These are phyloP conservation scores for Drosophila auraria DNA, from an alignment of 1,140 invertebrate species.

Conservation along the genomic window DNA sequence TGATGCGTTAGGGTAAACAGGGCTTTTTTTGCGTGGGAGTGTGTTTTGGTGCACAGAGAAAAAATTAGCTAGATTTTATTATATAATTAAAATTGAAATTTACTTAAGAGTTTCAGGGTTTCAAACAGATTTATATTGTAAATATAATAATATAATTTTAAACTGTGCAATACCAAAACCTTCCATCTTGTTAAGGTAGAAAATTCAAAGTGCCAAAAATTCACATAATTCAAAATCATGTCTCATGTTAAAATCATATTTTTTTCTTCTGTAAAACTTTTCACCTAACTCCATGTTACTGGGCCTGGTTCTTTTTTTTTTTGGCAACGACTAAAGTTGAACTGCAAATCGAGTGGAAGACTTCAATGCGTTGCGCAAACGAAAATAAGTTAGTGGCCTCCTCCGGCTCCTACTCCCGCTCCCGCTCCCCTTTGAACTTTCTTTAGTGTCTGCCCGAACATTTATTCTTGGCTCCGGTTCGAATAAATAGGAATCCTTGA, in stretches of 20 bases:
- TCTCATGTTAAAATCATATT: neutral
- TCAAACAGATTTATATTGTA: no score
- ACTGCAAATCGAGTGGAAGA: constrained; percentile 79
- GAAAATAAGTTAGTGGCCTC: constrained; percentile 65
- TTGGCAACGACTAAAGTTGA: constrained; percentile 56
- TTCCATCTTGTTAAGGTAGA: fast-evolving
- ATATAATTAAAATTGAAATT: neutral
- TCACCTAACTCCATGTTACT: constrained; percentile 29
- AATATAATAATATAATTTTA: no score
- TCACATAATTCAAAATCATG: neutral
- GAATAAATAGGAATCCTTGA: constrained; percentile 74
- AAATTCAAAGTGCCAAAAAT: neutral
- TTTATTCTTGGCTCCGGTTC: constrained; percentile 66
- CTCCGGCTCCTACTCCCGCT: constrained; percentile 15
- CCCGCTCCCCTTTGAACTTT: constrained; percentile 21
- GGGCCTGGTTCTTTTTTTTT: constrained; percentile 35
- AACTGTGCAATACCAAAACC: no score
- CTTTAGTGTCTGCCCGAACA: constrained; percentile 21
- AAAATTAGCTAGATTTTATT: neutral
- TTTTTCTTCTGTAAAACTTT: constrained; percentile 12
- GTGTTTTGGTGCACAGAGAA: constrained; percentile 3
- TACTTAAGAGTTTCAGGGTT: no score
- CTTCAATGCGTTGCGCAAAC: constrained; percentile 69
- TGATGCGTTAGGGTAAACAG: constrained; percentile 72
- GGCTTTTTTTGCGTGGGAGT: neutral